Conservation (phyloP, 2,113 vertebrate genomes). For the Marcusenius ussheri region DNA sequence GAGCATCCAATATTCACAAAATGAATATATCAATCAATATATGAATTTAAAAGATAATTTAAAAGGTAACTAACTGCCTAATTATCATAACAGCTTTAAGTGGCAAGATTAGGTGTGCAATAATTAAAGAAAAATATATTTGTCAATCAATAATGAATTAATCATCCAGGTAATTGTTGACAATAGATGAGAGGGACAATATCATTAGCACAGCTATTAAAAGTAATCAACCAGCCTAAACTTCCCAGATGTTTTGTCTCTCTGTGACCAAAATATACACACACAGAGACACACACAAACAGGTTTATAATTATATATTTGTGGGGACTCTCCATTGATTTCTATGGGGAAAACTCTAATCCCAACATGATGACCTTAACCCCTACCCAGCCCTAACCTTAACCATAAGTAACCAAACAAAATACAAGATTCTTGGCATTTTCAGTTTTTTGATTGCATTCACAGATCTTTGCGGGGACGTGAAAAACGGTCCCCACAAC, state of each 20-base stretch:
- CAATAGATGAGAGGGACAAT: neutral
- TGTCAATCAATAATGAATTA: neutral
- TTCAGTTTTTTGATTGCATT: too few relatives aligned
- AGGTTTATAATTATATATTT: too few relatives aligned
- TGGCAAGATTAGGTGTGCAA: neutral
- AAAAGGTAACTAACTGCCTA: neutral
- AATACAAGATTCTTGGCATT: too few relatives aligned
- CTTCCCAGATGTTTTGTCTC: neutral
- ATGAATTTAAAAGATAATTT: neutral
- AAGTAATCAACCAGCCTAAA: neutral
- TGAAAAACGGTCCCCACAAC: too few relatives aligned
- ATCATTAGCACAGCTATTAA: neutral
- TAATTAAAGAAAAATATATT: conserved; percentile 1
- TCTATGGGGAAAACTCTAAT: too few relatives aligned
- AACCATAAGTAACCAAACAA: too few relatives aligned
- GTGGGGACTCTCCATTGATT: too few relatives aligned
- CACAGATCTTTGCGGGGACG: too few relatives aligned
- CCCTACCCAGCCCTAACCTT: too few relatives aligned
- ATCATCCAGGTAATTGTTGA: neutral
- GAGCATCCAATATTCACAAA: neutral
- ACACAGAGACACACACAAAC: neutral
- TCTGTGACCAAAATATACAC: neutral
- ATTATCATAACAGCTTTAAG: neutral
- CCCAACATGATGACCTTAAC: too few relatives aligned
- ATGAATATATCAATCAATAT: neutral